Evolutionary conservation across 2,888 invertebrate genomes (phyloP).

Genomic region (Heliconius charithonia): DNA sequence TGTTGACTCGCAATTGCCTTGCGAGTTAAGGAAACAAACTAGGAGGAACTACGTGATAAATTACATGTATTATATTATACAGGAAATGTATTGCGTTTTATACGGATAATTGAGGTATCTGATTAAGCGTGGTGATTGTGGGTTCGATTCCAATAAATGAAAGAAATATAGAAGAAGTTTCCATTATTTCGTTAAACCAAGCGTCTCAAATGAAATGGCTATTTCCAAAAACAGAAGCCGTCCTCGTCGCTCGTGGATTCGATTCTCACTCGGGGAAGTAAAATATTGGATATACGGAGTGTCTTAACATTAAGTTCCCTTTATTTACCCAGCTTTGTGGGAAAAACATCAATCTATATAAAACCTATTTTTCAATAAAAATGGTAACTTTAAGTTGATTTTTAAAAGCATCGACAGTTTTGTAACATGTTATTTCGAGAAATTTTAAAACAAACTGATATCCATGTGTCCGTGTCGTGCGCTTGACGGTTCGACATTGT

Average conservation of each 20-base stretch:
- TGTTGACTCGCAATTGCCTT: conserved; percentile 46
- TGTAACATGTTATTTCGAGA: background rate
- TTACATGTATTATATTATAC: conserved; percentile 6
- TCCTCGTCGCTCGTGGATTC: too few species aligned
- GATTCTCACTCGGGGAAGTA: too few species aligned
- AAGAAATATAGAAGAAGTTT: background rate
- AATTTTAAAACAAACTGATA: background rate
- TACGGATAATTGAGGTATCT: background rate
- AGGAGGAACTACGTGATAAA: conserved; percentile 9
- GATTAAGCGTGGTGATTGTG: background rate
- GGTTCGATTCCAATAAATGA: background rate
- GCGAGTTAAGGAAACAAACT: conserved; percentile 22
- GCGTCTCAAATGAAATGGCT: background rate
- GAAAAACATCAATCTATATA: too few species aligned
- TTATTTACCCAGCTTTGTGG: too few species aligned
- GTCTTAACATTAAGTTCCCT: too few species aligned
- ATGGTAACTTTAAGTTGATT: background rate
- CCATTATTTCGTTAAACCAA: background rate
- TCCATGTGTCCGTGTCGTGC: background rate
- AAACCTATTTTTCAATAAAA: background rate
- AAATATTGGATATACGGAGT: too few species aligned
- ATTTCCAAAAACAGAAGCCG: background rate
- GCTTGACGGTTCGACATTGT: background rate
- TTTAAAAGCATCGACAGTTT: background rate
- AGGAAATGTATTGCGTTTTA: background rate